Conservation (phyloP, 2,113 vertebrate species). For the Seriola aureovittata region DNA sequence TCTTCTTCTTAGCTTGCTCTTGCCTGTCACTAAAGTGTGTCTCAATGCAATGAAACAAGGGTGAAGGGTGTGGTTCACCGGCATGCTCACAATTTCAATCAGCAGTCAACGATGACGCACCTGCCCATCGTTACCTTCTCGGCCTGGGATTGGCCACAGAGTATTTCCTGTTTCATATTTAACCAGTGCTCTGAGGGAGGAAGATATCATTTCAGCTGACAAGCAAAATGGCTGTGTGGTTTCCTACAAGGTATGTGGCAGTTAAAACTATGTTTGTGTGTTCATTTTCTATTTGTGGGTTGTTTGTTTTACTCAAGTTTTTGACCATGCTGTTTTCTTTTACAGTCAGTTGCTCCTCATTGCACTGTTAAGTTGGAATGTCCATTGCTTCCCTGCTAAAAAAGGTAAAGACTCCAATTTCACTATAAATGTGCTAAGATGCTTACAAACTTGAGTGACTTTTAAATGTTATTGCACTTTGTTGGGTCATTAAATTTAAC, state of each 20-base stretch:
- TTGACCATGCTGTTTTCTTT: conserved; percentile 13
- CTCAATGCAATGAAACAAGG: neutral
- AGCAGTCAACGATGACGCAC: conserved; percentile 30
- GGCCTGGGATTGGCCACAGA: conserved; percentile 29
- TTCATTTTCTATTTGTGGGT: neutral
- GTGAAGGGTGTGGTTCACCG: neutral
- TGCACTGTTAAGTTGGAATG: conserved; percentile 47
- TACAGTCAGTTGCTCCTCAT: conserved; percentile 51
- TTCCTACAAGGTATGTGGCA: conserved; percentile 37
- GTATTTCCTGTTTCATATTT: conserved; percentile 39
- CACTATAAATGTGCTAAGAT: neutral
- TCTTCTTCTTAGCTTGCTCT: neutral
- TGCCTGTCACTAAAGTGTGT: neutral
- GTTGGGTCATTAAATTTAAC: neutral
- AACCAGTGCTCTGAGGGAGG: neutral
- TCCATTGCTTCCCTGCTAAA: conserved; percentile 29
- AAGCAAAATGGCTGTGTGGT: conserved; percentile 44
- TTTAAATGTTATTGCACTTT: neutral
- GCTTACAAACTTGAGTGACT: neutral
- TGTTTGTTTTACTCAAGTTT: neutral
- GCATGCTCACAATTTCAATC: conserved; percentile 29
- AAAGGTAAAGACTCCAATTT: conserved; percentile 22
- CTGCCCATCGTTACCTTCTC: conserved; percentile 42
- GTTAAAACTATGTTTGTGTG: neutral
- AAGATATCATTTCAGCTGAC: conserved; percentile 34